Evolutionary conservation across 2,888 invertebrate species (phyloP).

Genomic region (Drepana falcataria): DNA sequence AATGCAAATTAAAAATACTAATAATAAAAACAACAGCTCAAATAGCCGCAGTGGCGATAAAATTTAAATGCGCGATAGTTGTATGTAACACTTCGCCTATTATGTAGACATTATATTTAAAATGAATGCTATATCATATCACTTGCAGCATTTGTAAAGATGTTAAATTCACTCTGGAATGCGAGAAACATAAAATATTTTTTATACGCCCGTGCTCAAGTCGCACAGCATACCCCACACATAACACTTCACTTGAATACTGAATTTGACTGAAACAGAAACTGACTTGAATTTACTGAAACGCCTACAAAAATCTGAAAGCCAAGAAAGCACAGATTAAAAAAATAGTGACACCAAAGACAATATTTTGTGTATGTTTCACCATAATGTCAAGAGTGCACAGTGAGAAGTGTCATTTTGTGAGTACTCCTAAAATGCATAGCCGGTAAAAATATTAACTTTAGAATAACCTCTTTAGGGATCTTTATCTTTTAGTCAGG

Average conservation of each 20-base stretch:
- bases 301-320: not conserved
- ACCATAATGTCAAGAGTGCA: no score
- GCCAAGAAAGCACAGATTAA: no score
- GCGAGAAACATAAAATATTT: constrained; percentile 36
- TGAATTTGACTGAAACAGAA: no score
- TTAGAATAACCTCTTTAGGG: no score
- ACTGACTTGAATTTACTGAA: no score
- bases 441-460: no score
- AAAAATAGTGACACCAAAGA: no score
- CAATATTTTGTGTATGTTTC: no score
- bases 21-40: constrained; percentile 47
- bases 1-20: constrained; percentile 37
- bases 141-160: constrained; percentile 34
- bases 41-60: constrained; percentile 37
- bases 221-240: constrained; percentile 33
- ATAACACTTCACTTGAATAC: constrained; percentile 38
- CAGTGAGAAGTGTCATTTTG: no score
- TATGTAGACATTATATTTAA: constrained; percentile 6
- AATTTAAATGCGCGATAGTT: constrained; percentile 14
- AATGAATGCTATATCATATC: constrained; percentile 12
- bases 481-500: no score
- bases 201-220: constrained; percentile 44
- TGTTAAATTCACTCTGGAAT: constrained; percentile 36
- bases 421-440: no score
- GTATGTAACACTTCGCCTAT: constrained; percentile 16